These are phyloP conservation scores for Catharus fuscescens DNA, from an alignment of 2,113 vertebrate species.

Conservation along the genomic window DNA sequence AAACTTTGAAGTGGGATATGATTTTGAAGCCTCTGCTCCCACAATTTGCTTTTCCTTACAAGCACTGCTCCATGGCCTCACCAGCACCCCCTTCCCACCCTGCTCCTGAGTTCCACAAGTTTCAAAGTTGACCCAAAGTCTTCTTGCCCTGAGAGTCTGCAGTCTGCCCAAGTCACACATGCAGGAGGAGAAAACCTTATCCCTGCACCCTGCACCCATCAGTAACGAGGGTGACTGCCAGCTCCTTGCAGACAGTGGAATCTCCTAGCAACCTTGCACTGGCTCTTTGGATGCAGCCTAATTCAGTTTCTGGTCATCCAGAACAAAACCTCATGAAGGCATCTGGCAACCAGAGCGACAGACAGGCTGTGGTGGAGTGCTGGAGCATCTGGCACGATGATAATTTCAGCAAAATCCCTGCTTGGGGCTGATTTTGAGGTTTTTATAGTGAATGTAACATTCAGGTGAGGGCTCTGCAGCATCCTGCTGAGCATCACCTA, in stretches of 20 bases:
- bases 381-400: neutral
- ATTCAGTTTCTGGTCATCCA: conserved; percentile 54
- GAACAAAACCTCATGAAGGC: conserved; percentile 35
- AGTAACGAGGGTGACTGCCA: conserved; percentile 10
- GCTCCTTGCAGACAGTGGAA: conserved; percentile 16
- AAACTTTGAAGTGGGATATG: too few species aligned
- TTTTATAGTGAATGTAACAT: neutral
- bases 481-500: neutral
- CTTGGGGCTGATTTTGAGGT: neutral
- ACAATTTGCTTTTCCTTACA: neutral
- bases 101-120: rapidly evolving
- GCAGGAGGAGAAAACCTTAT: neutral
- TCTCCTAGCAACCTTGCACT: conserved; percentile 48
- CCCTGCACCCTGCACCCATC: neutral
- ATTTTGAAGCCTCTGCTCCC: neutral
- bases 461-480: neutral
- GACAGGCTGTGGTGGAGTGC: neutral
- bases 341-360: neutral
- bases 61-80: rapidly evolving
- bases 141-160: neutral
- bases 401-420: neutral
- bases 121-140: neutral
- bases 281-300: conserved; percentile 47
- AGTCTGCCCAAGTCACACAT: neutral
- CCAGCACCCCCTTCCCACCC: neutral